Conservation (phyloP, 2,113 vertebrate species). For the Rhinichthys klamathensis region DNA sequence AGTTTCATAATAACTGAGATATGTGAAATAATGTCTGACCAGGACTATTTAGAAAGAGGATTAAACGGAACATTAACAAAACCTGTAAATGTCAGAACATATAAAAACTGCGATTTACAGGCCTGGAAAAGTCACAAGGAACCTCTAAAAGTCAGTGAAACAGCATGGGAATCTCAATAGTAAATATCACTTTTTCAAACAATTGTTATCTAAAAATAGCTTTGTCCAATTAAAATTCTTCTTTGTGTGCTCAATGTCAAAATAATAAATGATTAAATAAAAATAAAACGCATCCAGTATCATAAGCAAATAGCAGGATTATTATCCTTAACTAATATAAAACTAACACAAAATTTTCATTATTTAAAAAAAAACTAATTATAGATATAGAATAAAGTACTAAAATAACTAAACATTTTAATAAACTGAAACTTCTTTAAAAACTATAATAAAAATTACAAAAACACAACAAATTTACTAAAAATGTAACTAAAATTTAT, state of each 20-base stretch:
- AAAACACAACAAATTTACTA: too few relatives aligned
- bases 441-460: too few relatives aligned
- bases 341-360: too few relatives aligned
- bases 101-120: not conserved
- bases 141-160: not conserved
- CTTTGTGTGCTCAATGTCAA: not conserved
- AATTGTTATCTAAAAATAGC: not conserved
- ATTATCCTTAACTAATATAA: not conserved
- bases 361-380: not conserved
- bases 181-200: not conserved
- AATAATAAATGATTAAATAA: not conserved
- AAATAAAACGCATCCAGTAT: not conserved
- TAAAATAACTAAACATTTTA: not conserved
- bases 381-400: not conserved
- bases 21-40: not conserved
- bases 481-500: too few relatives aligned
- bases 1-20: not conserved
- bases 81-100: not conserved
- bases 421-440: not conserved
- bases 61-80: not conserved
- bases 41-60: not conserved
- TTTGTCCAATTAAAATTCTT: not conserved
- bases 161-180: not conserved
- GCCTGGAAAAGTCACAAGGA: not conserved
- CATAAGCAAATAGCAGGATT: not conserved